Conservation (phyloP, 2,888 invertebrate species). For the Abrostola tripartita region DNA sequence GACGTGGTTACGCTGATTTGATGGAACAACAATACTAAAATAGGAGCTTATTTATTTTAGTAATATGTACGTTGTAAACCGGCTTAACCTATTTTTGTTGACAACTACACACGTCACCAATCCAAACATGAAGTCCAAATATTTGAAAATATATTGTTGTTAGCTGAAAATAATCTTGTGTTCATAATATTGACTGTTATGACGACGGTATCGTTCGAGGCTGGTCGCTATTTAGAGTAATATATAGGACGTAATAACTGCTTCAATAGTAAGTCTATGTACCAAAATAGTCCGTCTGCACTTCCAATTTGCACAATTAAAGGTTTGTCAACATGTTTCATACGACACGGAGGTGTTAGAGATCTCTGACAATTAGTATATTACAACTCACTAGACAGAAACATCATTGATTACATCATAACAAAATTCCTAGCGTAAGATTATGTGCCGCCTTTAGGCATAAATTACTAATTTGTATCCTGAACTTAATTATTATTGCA, state of each 20-base stretch:
- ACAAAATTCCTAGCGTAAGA: too few relatives aligned
- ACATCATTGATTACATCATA: too few relatives aligned
- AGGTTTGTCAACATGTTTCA: too few relatives aligned
- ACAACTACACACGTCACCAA: conserved; percentile 15
- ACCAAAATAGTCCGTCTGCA: too few relatives aligned
- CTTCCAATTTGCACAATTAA: too few relatives aligned
- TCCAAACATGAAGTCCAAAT: conserved; percentile 1
- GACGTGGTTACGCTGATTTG: not conserved
- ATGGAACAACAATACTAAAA: not conserved
- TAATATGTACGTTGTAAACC: conserved; percentile 16
- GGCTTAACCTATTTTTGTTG: conserved; percentile 27
- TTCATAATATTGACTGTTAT: conserved; percentile 44
- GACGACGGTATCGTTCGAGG: conserved; percentile 8
- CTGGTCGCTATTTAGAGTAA: not conserved
- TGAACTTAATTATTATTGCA: too few relatives aligned
- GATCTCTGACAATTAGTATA: too few relatives aligned
- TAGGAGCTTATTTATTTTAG: not conserved
- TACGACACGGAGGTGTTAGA: too few relatives aligned
- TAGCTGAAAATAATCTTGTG: conserved; percentile 37
- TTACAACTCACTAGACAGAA: too few relatives aligned
- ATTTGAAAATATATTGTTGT: conserved; percentile 28
- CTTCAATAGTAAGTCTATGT: not conserved
- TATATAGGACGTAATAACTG: not conserved
- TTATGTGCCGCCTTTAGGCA: too few relatives aligned
- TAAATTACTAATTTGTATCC: too few relatives aligned